These are phyloP conservation scores for Atta cephalotes DNA, from an alignment of 1,140 invertebrate genomes.

Conservation along the genomic window DNA sequence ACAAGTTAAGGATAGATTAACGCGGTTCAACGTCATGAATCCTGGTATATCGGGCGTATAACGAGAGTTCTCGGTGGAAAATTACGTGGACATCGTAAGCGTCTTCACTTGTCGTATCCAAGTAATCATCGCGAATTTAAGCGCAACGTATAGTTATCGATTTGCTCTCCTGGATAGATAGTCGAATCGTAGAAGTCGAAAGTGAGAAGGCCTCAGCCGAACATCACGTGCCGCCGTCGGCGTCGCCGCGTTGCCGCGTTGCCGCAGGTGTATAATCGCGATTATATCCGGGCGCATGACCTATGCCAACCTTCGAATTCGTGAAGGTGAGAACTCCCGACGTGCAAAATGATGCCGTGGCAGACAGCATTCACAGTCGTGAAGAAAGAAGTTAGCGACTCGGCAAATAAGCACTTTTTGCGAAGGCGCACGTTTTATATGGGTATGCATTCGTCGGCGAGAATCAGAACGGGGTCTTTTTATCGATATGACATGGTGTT, in stretches of 20 bases:
- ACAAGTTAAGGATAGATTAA: not conserved
- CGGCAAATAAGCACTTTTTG: conserved; percentile 36
- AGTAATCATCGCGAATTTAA: not conserved
- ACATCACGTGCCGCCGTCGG: not conserved
- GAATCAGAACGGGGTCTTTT: not conserved
- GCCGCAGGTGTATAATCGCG: conserved; percentile 25
- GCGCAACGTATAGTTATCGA: not conserved
- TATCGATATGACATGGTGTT: not conserved
- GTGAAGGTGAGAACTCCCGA: conserved; percentile 68
- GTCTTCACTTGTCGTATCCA: not conserved
- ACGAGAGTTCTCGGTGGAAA: conserved; percentile 35
- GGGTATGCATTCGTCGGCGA: conserved; percentile 4
- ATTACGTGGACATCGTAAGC: conserved; percentile 20
- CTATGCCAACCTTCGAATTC: conserved; percentile 76
- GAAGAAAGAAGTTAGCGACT: conserved; percentile 27
- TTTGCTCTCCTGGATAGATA: not conserved
- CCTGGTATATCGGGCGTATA: conserved; percentile 17
- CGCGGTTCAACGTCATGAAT: conserved; percentile 9
- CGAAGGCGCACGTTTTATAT: conserved; percentile 10
- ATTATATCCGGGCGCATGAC: conserved; percentile 67
- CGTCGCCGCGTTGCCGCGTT: not conserved
- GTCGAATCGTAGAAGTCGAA: not conserved
- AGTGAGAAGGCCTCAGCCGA: conserved; percentile 21
- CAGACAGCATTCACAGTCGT: conserved; percentile 58
- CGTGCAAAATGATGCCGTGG: conserved; percentile 33